Base-by-base conservation (phyloP, 2,888 invertebrate genomes). In the Mesorhabditis sp. region DNA sequence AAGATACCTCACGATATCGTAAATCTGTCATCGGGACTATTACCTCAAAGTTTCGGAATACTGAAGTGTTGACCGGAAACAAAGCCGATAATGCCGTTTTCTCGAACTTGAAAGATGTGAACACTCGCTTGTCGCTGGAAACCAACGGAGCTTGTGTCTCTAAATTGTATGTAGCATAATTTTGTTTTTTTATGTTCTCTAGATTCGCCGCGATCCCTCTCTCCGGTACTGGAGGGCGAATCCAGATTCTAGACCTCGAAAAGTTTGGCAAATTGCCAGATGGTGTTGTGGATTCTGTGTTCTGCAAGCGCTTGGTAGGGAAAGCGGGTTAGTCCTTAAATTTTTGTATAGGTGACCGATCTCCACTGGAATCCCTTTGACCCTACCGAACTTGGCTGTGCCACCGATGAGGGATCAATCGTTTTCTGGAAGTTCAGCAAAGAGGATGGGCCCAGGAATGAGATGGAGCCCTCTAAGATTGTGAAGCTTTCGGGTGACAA, bases 281-380 rank as follows among this genome's bases (percentile, higher is more conserved):
- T 83, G 92, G 91, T 73, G 92, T 91, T 43, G 91, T 91, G 80
- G 92, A 93, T 50, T 92, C 93, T n/a, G 88, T 96, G 80, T 92
- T 95, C 72, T 94, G 95, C 87, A 92, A 68, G 91, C 91, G 79
- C 92, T 91, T 80, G 91, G 94, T 58, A 92, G 92, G 4, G 44
- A 7, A 41, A 6, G 5, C 4, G n/a, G n/a, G n/a, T 13, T 28
- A 66, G 13, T 13, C 2, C 15, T 28, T 44, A 42, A 61, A 6
- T 58, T 28, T 45, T 13, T 43, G 13, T 68, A 13, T 28, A 68
- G 66, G 74, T 82, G 45, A 82, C 81, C 90, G 96, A 96, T 88
- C 93, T 95, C 88, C 91, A 91, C 70, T 96, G 93, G 92, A 94
- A 95, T 89, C 95, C 95, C 1, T 95, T 95, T 87, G 90, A 93